These are phyloP conservation scores for Harlomillsia oculata DNA, from an alignment of 1,140 invertebrate genomes.

Conservation along the genomic window DNA sequence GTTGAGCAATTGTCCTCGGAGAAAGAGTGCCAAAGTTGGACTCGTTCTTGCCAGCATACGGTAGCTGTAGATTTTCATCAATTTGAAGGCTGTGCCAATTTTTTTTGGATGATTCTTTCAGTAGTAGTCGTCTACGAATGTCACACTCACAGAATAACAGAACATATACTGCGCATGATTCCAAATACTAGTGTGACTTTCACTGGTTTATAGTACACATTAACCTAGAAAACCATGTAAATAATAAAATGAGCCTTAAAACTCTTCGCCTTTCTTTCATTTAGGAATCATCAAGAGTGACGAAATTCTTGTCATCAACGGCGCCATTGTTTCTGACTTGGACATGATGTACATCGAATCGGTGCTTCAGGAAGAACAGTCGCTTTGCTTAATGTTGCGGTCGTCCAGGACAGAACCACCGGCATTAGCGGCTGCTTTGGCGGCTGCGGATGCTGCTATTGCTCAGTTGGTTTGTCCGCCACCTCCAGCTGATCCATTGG, in stretches of 20 bases:
- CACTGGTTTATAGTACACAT: no score
- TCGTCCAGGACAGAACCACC: conserved; percentile 90
- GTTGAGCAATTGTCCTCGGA: neutral
- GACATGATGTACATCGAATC: conserved; percentile 98
- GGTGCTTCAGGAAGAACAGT: conserved; percentile 66
- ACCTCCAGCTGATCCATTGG: conserved; percentile 77
- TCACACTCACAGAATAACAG: no score
- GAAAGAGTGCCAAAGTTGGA: conserved; percentile 1
- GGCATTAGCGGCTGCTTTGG: conserved; percentile 61
- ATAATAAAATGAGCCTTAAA: no score
- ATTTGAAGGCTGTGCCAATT: no score
- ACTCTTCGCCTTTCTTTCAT: no score
- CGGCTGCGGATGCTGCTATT: conserved; percentile 80
- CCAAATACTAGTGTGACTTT: no score
- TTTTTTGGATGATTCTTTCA: no score
- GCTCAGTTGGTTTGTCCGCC: conserved; percentile 91
- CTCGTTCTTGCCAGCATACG: no score
- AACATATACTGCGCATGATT: no score
- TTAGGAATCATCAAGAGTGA: conserved; percentile 93
- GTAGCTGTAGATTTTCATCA: no score
- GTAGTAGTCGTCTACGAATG: no score
- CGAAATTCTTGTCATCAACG: conserved; percentile 98
- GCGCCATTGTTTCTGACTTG: conserved; percentile 90
- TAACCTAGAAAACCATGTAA: no score
- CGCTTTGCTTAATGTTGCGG: conserved; percentile 94